Evolutionary conservation across 2,888 invertebrate genomes (phyloP).

Genomic region (Tortricodes alternella): DNA sequence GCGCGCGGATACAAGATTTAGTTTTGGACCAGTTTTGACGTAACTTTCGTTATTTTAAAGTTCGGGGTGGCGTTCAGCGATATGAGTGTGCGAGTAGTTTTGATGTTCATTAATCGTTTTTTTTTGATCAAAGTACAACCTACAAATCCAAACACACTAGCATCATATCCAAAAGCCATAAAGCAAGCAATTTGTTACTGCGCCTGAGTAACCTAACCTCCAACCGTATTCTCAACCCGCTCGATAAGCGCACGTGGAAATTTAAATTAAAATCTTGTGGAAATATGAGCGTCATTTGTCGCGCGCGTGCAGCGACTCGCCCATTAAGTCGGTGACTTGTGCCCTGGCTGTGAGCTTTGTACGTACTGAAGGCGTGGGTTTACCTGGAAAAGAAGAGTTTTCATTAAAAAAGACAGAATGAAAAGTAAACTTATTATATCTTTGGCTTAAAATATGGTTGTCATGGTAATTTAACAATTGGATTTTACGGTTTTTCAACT

Average conservation of each 20-base stretch:
- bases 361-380: neutral
- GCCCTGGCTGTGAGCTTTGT: neutral
- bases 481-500: no score
- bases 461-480: no score
- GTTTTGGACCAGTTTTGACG: no score
- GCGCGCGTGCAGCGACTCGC: conserved; percentile 56
- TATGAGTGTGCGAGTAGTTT: no score
- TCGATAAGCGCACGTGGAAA: conserved; percentile 26
- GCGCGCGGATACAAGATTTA: no score
- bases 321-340: conserved; percentile 23
- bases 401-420: neutral
- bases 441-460: no score
- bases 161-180: neutral
- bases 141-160: no score
- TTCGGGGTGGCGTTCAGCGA: no score
- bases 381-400: conserved; percentile 3
- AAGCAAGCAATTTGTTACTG: neutral
- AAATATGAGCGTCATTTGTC: conserved; percentile 32
- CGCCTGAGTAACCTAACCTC: neutral
- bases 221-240: conserved; percentile 10
- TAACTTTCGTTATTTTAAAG: no score
- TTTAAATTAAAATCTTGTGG: conserved; percentile 31
- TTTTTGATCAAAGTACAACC: no score
- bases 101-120: no score
- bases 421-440: no score